phyloP scores from a whole-genome alignment of 2,797 vertebrate species.

The Emys orbicularis region DNA sequence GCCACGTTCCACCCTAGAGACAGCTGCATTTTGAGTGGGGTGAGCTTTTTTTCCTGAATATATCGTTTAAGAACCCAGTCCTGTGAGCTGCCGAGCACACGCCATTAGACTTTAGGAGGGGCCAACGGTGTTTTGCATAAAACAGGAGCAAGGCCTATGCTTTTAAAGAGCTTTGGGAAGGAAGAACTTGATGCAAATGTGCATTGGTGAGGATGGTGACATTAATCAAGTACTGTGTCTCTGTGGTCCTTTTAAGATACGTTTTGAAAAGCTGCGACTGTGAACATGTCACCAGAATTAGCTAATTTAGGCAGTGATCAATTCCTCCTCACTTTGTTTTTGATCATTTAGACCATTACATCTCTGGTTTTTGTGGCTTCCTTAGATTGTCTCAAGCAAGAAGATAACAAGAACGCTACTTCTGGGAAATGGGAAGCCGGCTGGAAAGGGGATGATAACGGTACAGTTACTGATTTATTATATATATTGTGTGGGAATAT shows the following conservation, averaged over 20 bases:
- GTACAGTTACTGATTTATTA: conserved; percentile 72
- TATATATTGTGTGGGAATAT: fast-evolving
- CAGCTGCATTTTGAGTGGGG: neutral
- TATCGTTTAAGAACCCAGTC: neutral
- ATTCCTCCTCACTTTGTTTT: conserved; percentile 24
- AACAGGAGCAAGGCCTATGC: neutral
- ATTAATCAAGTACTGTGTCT: neutral
- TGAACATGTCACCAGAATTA: neutral
- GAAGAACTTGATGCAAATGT: neutral
- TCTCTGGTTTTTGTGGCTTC: conserved; percentile 21
- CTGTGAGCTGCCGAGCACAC: neutral
- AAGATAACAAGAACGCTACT: conserved; percentile 92
- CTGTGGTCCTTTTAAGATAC: neutral
- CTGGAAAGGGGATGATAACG: conserved; percentile 95
- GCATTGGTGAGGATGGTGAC: neutral
- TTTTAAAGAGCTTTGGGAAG: neutral
- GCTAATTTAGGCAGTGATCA: conserved; percentile 4
- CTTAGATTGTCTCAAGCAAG: conserved; percentile 97
- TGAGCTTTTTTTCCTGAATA: neutral
- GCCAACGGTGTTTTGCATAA: neutral
- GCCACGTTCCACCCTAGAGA: fast-evolving
- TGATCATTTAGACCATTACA: neutral
- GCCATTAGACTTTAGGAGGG: no score
- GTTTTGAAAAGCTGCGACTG: fast-evolving
- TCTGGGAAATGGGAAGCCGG: conserved; percentile 95